phyloP scores from a whole-genome alignment of 1,140 invertebrate species.

The Drosophila seguyi region DNA sequence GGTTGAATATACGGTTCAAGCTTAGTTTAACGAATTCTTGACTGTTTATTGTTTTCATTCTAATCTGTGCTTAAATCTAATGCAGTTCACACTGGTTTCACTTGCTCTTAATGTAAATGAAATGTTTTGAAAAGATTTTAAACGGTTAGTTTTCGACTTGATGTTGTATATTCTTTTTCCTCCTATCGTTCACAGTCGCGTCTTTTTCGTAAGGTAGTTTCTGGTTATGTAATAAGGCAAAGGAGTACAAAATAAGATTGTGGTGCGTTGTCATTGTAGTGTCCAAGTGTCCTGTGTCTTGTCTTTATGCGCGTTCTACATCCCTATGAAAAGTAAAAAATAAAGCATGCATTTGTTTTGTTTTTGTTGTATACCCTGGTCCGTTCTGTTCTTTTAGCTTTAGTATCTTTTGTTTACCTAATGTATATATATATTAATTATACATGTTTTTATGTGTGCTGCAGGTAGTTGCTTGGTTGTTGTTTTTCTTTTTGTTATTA shows the following conservation, averaged over 20 bases:
- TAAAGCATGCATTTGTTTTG: conserved; percentile 21
- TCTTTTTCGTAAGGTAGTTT: conserved; percentile 63
- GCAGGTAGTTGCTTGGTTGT: conserved; percentile 78
- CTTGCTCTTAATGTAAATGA: conserved; percentile 28
- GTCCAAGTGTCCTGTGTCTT: conserved; percentile 46
- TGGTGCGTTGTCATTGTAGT: conserved; percentile 10
- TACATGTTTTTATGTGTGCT: conserved; percentile 53
- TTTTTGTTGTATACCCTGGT: conserved; percentile 69
- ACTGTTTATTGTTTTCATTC: background rate
- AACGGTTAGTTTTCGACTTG: conserved; percentile 61
- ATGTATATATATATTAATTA: conserved; percentile 49
- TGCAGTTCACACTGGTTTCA: conserved; percentile 24
- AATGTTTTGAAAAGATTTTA: conserved; percentile 76
- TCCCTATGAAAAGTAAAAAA: conserved; percentile 47
- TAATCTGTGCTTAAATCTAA: conserved; percentile 13
- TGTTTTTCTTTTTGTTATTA: conserved; percentile 26
- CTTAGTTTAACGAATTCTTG: conserved; percentile 22
- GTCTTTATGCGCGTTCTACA: conserved; percentile 54
- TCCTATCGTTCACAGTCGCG: conserved; percentile 47
- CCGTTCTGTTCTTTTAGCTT: conserved; percentile 51
- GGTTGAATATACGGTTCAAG: background rate
- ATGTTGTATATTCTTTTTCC: conserved; percentile 22
- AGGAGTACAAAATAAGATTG: conserved; percentile 15
- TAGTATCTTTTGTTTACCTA: conserved; percentile 57
- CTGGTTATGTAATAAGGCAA: conserved; percentile 45